These are phyloP conservation scores for Clostera curtula DNA, from an alignment of 2,888 invertebrate genomes.

Conservation along the genomic window DNA sequence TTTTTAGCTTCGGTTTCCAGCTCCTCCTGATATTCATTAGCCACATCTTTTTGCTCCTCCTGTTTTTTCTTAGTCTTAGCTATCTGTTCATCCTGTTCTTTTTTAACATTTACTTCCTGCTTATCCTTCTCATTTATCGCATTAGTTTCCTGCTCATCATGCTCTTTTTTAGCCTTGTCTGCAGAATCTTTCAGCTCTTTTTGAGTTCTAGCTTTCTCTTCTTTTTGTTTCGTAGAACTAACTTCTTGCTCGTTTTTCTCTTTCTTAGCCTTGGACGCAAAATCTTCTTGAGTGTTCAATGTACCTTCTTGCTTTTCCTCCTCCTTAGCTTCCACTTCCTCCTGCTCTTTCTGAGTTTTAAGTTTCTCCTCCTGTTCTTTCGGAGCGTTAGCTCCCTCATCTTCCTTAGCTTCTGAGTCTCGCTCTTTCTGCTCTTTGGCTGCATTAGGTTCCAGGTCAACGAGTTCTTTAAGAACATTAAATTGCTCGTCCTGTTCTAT, in stretches of 20 bases:
- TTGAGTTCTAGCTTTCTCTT: neutral
- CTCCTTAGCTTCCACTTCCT: neutral
- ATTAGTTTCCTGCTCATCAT: constrained; percentile 7
- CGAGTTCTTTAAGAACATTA: neutral
- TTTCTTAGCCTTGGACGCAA: neutral
- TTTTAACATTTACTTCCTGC: neutral
- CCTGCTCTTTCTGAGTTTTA: neutral
- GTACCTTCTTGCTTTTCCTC: neutral
- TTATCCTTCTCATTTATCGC: neutral
- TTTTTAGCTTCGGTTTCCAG: neutral
- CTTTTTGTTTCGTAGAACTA: constrained; percentile 3
- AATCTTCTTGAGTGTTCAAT: neutral
- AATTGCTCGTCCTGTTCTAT: neutral
- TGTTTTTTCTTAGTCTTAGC: neutral
- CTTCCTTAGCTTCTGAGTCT: neutral
- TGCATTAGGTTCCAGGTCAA: neutral
- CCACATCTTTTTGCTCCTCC: neutral
- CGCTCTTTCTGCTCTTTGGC: neutral
- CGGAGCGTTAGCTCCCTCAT: neutral
- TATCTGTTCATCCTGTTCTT: neutral
- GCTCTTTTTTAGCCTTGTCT: constrained; percentile 4
- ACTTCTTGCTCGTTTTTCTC: neutral
- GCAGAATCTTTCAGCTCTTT: constrained; percentile 6
- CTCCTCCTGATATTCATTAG: neutral
- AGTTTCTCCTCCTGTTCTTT: neutral